Evolutionary conservation across 2,113 vertebrate species (phyloP).

Genomic region (Sarotherodon lohbergeri): DNA sequence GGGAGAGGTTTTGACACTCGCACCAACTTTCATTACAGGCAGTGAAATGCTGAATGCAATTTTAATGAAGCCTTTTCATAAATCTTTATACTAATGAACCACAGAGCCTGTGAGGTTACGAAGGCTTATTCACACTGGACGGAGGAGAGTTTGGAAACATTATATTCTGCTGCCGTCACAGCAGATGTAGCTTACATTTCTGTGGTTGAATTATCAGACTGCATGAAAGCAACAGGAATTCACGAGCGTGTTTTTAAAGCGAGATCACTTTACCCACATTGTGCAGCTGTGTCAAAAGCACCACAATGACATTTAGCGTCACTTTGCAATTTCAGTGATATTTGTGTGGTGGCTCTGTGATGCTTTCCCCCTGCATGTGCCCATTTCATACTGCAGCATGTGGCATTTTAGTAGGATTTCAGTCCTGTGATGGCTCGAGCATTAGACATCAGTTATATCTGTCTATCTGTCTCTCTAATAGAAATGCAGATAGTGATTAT

Average conservation of each 20-base stretch:
- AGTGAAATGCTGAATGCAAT: conserved; percentile 49
- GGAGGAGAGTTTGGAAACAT: not conserved
- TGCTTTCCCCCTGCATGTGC: not conserved
- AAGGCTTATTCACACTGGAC: not conserved
- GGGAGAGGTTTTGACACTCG: conserved; percentile 37
- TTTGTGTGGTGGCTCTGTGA: not conserved
- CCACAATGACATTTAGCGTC: not conserved
- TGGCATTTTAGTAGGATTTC: not conserved
- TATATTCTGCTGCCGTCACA: not conserved
- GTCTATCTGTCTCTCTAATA: not conserved
- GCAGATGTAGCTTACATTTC: not conserved
- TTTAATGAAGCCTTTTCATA: conserved; percentile 66
- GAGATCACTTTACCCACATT: not conserved
- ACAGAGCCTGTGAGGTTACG: conserved; percentile 30
- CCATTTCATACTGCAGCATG: not conserved
- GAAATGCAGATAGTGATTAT: not conserved
- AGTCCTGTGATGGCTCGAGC: not conserved
- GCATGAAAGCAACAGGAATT: not conserved
- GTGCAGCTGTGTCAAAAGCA: not conserved
- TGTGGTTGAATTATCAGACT: not conserved
- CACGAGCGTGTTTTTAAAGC: not conserved
- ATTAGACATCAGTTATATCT: not conserved
- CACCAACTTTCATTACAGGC: conserved; percentile 53
- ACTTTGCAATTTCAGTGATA: too few relatives aligned
- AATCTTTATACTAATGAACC: conserved; percentile 52